phyloP scores from a whole-genome alignment of 2,113 vertebrate genomes.

The Notiomystis cincta region DNA sequence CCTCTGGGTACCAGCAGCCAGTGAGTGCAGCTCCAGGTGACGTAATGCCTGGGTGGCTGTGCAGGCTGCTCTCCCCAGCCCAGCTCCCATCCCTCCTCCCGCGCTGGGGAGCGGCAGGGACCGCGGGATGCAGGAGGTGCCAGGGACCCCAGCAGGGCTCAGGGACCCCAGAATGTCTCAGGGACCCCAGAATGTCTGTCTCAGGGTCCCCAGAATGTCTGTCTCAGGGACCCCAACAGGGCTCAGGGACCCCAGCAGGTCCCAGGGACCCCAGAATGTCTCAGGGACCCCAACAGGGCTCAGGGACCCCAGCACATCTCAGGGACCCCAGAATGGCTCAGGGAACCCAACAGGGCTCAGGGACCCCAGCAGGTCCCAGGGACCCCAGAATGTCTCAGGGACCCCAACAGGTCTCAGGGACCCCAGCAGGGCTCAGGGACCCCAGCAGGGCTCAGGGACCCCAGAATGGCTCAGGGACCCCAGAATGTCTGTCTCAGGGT shows the following conservation, averaged over 20 bases:
- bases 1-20: conserved; percentile 45
- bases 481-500: no score
- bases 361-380: no score
- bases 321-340: neutral
- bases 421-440: neutral
- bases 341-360: neutral
- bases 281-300: accelerated
- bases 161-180: neutral
- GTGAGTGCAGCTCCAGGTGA: conserved; percentile 23
- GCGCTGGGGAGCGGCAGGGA: neutral
- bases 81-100: neutral
- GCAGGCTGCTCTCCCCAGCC: neutral
- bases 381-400: neutral
- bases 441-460: neutral
- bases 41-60: conserved; percentile 12
- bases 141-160: no score
- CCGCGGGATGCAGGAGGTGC: accelerated
- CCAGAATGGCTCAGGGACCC: neutral
- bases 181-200: no score
- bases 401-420: neutral
- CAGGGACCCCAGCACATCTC: neutral
- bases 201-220: no score
- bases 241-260: neutral
- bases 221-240: no score
- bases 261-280: accelerated